Evolutionary conservation across 2,888 invertebrate species (phyloP).

Genomic region (Epinotia brunnichana): DNA sequence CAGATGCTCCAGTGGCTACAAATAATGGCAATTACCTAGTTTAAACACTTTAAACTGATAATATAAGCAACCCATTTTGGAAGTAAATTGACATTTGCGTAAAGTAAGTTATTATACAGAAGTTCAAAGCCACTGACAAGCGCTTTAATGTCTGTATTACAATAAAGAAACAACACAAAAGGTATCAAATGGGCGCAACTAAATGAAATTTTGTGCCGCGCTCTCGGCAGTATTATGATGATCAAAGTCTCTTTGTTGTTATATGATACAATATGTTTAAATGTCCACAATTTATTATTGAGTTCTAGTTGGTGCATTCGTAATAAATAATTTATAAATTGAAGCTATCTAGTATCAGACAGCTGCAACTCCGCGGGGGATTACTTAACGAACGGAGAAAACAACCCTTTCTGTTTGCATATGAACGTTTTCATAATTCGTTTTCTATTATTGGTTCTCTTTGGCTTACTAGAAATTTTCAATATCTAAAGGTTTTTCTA

Average conservation of each 20-base stretch:
- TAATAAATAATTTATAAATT: not conserved
- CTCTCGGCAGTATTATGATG: constrained; percentile 30
- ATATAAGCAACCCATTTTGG: constrained; percentile 13
- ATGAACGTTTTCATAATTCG: not conserved
- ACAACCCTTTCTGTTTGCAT: not conserved
- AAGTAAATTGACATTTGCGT: constrained; percentile 25
- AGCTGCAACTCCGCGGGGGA: not conserved
- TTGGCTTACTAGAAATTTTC: not conserved
- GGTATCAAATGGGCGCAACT: constrained; percentile 20
- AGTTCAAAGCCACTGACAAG: constrained; percentile 31
- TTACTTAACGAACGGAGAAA: too few species aligned
- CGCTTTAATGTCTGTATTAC: constrained; percentile 34
- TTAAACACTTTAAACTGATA: constrained; percentile 5
- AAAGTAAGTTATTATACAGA: constrained; percentile 28
- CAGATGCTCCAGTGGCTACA: not conserved
- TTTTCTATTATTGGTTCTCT: not conserved
- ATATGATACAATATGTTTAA: constrained; percentile 8
- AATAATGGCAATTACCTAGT: not conserved
- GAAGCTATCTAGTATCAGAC: not conserved
- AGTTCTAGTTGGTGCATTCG: not conserved
- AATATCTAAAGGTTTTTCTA: not conserved
- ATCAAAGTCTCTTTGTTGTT: constrained; percentile 22
- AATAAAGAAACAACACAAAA: constrained; percentile 28
- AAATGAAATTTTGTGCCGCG: constrained; percentile 27
- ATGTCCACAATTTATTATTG: not conserved